phyloP scores from a whole-genome alignment of 2,113 vertebrate genomes.

The Empidonax alnorum region DNA sequence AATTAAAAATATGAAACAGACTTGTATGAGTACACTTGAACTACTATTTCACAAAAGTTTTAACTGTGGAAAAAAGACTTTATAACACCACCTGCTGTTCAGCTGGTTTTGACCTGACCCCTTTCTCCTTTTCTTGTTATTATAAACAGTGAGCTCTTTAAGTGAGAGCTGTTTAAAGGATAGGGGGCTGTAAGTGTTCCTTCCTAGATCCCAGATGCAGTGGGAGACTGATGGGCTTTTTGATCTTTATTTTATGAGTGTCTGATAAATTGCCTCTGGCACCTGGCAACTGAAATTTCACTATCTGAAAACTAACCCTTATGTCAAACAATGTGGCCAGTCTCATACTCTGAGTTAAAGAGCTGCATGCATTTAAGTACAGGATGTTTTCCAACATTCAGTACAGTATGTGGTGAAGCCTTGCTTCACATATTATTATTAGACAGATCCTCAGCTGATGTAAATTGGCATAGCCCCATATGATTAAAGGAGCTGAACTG shows the following conservation, averaged over 20 bases:
- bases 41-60: constrained; percentile 65
- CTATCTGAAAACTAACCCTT: constrained; percentile 81
- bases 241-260: constrained; percentile 85
- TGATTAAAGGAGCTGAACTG: constrained; percentile 58
- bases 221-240: constrained; percentile 77
- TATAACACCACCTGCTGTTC: constrained; percentile 84
- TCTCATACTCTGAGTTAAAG: constrained; percentile 60
- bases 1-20: constrained; percentile 51
- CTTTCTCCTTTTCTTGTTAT: constrained; percentile 85
- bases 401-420: constrained; percentile 56
- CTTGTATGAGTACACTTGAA: constrained; percentile 22
- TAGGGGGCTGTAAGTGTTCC: constrained; percentile 76
- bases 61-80: constrained; percentile 54
- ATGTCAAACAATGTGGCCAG: constrained; percentile 81
- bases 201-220: constrained; percentile 83
- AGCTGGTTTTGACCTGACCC: constrained; percentile 82
- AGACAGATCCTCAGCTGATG: constrained; percentile 62
- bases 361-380: constrained; percentile 41
- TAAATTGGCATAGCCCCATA: constrained; percentile 44
- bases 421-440: constrained; percentile 51
- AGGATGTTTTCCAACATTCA: constrained; percentile 66
- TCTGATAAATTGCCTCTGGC: constrained; percentile 83
- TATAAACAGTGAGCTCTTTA: constrained; percentile 90
- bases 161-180: constrained; percentile 86
- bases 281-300: constrained; percentile 85